Base-by-base conservation (phyloP, 2,888 invertebrate species). In the Mycalesis mineus region DNA sequence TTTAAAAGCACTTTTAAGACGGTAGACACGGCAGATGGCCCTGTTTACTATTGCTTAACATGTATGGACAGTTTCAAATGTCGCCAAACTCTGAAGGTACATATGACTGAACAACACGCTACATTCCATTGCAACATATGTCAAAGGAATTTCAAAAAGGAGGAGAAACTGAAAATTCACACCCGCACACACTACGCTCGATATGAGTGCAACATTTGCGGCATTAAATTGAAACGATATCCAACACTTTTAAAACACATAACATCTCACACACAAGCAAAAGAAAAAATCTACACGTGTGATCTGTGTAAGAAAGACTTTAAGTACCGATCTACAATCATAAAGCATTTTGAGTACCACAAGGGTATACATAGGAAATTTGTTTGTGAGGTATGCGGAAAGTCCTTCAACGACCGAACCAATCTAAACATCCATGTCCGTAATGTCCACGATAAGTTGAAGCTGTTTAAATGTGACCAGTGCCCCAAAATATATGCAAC, bases 311-410 rank as follows among this genome's bases (percentile, higher is more conserved):
- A 57, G 1, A 71, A 68, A 50, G 51, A 60, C 1, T 68, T 68
- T 7, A 7, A 44, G 0, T 36, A 61, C 17, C 68, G 64, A 40
- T 8, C 17, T 0, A 22, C 61, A 0, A 39, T 73, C 1, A 45
- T 11, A 2, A 58, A 49, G 9, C 73, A 73, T 28, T n/a, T 73
- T 0, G 37, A 37, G 2, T 52, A 51, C 11, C 73, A 73, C 41
- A 50, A 57, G 6, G 71, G 70, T 0, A 53, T 13, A 0, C 59
- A 56, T 5, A 70, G 65, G 33, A 57, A 40, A n/a, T 57, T 48
- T 8, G 55, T 68, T 0, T 73, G 73, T 31, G 63, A 71, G 3
- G 15, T 65, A 1, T 73, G 73, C 45, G 71, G 71, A 0, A 39
- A 58, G 5, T 8, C 51, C 0, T 72, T 69, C 45, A 69, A 71